Evolutionary conservation across 2,797 vertebrate genomes (phyloP), one percentile per base, ranked within the genome.

Genomic region (Lates japonicus): DNA sequence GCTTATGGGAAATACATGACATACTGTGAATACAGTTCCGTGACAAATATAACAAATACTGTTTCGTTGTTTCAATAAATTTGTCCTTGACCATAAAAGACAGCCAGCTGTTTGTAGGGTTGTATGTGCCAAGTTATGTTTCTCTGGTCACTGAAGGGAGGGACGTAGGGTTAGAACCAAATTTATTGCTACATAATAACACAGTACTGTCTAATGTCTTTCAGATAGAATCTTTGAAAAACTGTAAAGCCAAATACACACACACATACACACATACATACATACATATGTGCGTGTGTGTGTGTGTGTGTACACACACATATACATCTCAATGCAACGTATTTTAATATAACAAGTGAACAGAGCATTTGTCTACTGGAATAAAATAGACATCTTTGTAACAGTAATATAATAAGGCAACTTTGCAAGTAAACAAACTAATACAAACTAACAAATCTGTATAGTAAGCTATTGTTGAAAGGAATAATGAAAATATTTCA

Each of bases 1-100:
- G 48, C 60, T n/a, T n/a, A n/a, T 68, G 39, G 72, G 29, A 74
- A 78, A 83, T 68, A 48, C 49, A 16, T 31, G 44, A 74, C 42
- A 51, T 41, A n/a, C 51, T 48, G 51, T 49, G 57, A 48, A 74
- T 31, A 51, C 37, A 55, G n/a, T n/a, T n/a, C n/a, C n/a, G n/a
- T 11, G 42, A 52, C 46, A 55, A 37, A 64, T 41, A 39, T n/a
- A 29, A 75, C 41, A 44, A 2, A 19, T 14, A 16, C n/a, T 5
- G 22, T 52, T 52, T 51, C 10, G 51, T 48, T 77, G 41, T 57
- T 74, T 75, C 51, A 68, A 55, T 80, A 72, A 35, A 65, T 52
- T 2, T 31, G 44, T 76, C 46, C 44, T 20, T 5, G 41, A 31
- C 49, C 20, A 14, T 62, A 46, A 76, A 76, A 14, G 33, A 59